These are phyloP conservation scores for Suillia variegata DNA, from an alignment of 2,888 invertebrate species.

Conservation along the genomic window DNA sequence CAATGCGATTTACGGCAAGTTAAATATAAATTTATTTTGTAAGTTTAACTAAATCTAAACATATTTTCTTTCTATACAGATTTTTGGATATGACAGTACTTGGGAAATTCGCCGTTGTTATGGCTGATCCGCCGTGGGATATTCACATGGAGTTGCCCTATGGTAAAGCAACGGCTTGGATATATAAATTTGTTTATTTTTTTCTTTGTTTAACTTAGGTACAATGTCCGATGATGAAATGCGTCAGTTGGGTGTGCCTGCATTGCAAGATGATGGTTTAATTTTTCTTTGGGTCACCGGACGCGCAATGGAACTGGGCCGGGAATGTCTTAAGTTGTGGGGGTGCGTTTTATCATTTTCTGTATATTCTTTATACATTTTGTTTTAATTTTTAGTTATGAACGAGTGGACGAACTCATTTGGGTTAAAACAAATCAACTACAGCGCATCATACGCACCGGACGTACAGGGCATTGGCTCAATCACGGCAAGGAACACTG, in stretches of 20 bases:
- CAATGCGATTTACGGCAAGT: conserved; percentile 93
- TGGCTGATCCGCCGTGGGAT: conserved; percentile 99
- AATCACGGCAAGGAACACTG: conserved; percentile 99
- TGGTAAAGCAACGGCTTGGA: conserved; percentile 62
- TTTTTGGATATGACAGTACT: conserved; percentile 60
- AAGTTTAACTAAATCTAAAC: no score
- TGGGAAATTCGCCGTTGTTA: conserved; percentile 97
- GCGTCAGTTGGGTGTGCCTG: conserved; percentile 92
- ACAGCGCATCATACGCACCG: conserved; percentile 95
- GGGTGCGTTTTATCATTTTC: conserved; percentile 63
- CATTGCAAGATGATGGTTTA: conserved; percentile 92
- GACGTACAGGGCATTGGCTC: conserved; percentile 96
- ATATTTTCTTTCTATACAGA: conserved; percentile 18
- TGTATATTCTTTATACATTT: neutral
- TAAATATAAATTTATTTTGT: neutral
- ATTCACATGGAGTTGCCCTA: conserved; percentile 99
- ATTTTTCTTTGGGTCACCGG: conserved; percentile 99
- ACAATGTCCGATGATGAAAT: conserved; percentile 99
- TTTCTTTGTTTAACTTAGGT: conserved; percentile 34
- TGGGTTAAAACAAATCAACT: conserved; percentile 99
- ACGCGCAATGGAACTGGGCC: conserved; percentile 80
- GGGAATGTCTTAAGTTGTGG: conserved; percentile 95
- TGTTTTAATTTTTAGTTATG: conserved; percentile 70
- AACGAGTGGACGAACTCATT: conserved; percentile 94
- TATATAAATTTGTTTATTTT: no score